Evolutionary conservation across 2,888 invertebrate genomes (phyloP), one percentile per base, ranked within the genome.

Genomic region (Diloba caeruleocephala): DNA sequence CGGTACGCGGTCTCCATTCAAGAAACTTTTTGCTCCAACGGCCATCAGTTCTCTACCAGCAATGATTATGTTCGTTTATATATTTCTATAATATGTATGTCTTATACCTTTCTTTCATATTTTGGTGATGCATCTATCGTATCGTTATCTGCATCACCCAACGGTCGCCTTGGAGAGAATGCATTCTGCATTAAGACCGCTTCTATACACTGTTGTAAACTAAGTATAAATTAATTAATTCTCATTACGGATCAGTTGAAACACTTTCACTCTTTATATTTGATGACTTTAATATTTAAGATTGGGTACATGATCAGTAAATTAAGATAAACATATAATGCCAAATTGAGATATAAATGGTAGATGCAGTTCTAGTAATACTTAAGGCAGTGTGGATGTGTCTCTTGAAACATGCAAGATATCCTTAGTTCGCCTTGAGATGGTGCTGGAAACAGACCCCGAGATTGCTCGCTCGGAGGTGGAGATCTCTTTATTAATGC

Each of bases 401-500:
- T 33, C 58, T 54, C 37, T n/a, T 45, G 43, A 36, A 67, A 41
- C 45, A 39, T 62, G 31, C 43, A 66, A 43, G 56, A 7, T 32
- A 31, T 36, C 33, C 29, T 41, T 13, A n/a, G 23, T 48, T 32
- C 17, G 36, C 42, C 29, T 25, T 25, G 26, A 50, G 60, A 52
- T 45, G 51, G 29, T 51, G 44, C 54, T 39, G 25, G 33, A 39
- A 64, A 38, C 48, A 51, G 48, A 44, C 33, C 52, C 56, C 38
- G 48, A 84, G 81, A 85, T 85, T 85, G 77, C 76, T 56, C 64
- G 78, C 79, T 78, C 55, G 67, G 60, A 71, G 78, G 77, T 69
- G 23, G 55, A 68, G 59, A 71, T 72, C 72, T 81, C 77, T 78
- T 84, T 82, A 86, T 85, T 84, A 88, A 85, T 83, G 78, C 81